Evolutionary conservation across 1,140 invertebrate species (phyloP), one percentile per base, ranked within the genome.

Genomic region (Trichogramma pretiosum): DNA sequence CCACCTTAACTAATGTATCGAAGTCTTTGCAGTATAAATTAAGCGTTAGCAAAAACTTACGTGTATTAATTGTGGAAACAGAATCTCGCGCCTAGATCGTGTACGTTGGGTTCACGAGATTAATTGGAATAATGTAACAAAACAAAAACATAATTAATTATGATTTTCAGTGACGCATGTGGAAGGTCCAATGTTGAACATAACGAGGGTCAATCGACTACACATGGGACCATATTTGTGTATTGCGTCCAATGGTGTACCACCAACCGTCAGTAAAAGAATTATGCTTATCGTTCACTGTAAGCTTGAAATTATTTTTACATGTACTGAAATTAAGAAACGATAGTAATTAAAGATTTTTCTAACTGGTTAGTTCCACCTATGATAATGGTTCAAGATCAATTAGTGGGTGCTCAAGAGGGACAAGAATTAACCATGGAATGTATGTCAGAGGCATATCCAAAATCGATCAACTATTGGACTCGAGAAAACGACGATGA

Each of bases 171-270:
- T 80, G 18, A 47, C 65, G 13, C 78, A 70, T 42, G 74, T 88
- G 16, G 85, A 90, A 52, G 87, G 88, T 3, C 74, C 83, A 26
- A 72, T 81, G 34, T 75, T 93, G 57, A 83, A 86, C 57, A 83
- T 93, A 59, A 84, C 79, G 24, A 78, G 83, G 62, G 87, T 92
- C 10, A 88, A 81, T 54, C 77, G 89, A 22, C 78, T 86, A 14
- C 86, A 93, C 58, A 93, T 93, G 81, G 89, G 89, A 5, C 83
- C 87, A 5, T 92, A 91, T 66, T 70, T 92, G 10, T 92, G 89
- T 63, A 92, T 93, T 43, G 88, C 87, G 13, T 86, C 84, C 11
- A 90, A 90, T 59, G 86, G 86, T 8, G 83, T 92, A 3, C 88
- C 88, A 3, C 89, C 89, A 1, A 83, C 86, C 2, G 86, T 91